phyloP scores from a whole-genome alignment of 2,113 vertebrate genomes.

The Lagopus leucura region DNA sequence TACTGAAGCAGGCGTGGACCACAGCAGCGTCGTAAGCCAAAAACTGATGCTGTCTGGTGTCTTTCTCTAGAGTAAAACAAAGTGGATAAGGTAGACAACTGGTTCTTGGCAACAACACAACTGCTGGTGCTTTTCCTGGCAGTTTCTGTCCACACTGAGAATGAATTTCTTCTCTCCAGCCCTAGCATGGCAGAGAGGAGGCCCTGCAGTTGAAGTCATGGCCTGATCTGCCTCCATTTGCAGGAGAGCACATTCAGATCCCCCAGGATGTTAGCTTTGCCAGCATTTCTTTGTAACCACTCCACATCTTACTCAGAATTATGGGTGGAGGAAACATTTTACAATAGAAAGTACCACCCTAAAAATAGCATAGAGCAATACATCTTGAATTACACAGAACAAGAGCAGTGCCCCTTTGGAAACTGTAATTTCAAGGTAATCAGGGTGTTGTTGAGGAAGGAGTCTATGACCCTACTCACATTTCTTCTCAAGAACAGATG shows the following conservation, averaged over 20 bases:
- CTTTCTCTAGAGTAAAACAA: neutral
- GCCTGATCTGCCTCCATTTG: neutral
- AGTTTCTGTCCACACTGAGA: neutral
- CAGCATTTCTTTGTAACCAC: neutral
- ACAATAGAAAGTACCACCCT: neutral
- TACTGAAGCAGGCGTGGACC: neutral
- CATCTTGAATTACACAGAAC: neutral
- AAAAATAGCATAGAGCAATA: neutral
- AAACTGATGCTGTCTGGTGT: neutral
- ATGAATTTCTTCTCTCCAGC: neutral
- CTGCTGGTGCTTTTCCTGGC: neutral
- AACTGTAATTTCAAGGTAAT: conserved; percentile 22
- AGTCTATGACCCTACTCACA: neutral
- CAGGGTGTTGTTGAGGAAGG: conserved; percentile 17
- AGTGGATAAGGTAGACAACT: neutral
- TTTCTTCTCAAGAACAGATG: neutral
- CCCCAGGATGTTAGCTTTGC: neutral
- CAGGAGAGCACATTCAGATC: neutral
- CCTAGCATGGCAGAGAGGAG: neutral
- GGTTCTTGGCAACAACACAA: accelerated
- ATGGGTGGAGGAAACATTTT: neutral
- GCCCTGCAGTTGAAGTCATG: neutral
- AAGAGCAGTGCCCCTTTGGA: neutral
- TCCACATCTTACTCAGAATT: neutral
- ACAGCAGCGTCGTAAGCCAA: neutral